These are phyloP conservation scores for Sussaba pulchella DNA, from an alignment of 2,888 invertebrate species.

Conservation along the genomic window DNA sequence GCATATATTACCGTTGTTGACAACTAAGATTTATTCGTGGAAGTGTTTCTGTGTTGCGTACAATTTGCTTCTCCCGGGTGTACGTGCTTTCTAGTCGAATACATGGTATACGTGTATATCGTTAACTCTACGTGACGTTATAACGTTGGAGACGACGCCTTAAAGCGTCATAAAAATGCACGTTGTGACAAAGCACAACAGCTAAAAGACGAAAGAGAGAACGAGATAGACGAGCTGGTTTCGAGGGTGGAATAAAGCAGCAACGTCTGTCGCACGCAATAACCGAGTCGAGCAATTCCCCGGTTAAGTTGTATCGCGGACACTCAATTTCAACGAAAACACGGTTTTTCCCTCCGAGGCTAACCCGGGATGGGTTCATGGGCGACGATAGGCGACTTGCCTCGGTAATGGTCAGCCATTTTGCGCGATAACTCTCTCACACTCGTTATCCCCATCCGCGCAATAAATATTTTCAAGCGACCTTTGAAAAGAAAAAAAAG, in stretches of 20 bases:
- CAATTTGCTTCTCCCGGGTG: background rate
- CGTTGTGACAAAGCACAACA: constrained; percentile 22
- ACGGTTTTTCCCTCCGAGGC: constrained; percentile 19
- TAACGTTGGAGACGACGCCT: constrained; percentile 18
- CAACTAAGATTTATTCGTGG: background rate
- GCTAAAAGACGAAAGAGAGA: too few species aligned
- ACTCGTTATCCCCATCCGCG: background rate
- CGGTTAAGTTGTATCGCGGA: constrained; percentile 6
- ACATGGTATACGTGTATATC: constrained; percentile 6
- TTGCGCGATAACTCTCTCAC: constrained; percentile 28
- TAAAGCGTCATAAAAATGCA: constrained; percentile 9
- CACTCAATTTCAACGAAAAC: constrained; percentile 57
- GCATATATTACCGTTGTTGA: background rate
- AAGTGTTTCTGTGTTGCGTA: too few species aligned
- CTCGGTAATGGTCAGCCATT: constrained; percentile 59
- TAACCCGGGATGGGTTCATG: constrained; percentile 1
- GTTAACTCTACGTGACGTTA: constrained; percentile 2
- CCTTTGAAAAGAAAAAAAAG: background rate
- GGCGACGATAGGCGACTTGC: constrained; percentile 1
- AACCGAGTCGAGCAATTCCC: constrained; percentile 31
- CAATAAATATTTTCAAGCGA: background rate
- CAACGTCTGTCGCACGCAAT: constrained; percentile 32
- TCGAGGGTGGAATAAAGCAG: constrained; percentile 51
- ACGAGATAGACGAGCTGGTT: constrained; percentile 9
- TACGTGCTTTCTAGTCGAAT: background rate